Evolutionary conservation across 2,797 vertebrate genomes (phyloP).

Genomic region (Acrossocheilus fasciatus): DNA sequence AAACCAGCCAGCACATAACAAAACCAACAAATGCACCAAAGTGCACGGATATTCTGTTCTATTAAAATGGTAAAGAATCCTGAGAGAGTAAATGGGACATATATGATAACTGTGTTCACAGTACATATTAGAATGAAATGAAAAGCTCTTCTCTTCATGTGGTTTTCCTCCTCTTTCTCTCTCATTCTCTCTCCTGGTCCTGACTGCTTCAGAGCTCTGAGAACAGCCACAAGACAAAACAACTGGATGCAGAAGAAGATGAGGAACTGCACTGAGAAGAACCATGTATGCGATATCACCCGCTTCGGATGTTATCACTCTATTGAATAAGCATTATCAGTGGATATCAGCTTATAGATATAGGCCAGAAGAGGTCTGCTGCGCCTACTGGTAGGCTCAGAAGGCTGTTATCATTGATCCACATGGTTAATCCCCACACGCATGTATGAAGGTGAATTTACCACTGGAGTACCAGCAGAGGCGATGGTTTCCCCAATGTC

Average conservation of each 20-base stretch:
- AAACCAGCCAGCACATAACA: conserved; percentile 6
- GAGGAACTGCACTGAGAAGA: background rate
- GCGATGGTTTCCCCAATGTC: too few species aligned
- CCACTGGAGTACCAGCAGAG: too few species aligned
- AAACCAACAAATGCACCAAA: background rate
- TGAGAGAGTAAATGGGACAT: background rate
- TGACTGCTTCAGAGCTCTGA: background rate
- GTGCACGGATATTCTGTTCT: background rate
- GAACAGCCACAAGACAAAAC: background rate
- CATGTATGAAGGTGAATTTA: too few species aligned
- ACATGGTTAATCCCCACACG: too few species aligned
- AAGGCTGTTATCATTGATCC: too few species aligned
- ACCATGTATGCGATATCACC: background rate
- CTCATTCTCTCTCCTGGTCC: conserved; percentile 26
- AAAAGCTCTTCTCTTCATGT: conserved; percentile 45
- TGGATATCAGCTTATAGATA: too few species aligned
- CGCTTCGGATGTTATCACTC: too few species aligned
- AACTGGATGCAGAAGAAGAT: background rate
- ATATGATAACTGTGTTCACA: background rate
- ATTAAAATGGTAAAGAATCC: background rate
- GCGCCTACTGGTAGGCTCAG: too few species aligned
- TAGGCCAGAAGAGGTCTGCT: too few species aligned
- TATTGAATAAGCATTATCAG: too few species aligned
- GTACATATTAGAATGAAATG: background rate
- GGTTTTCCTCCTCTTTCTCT: conserved; percentile 55